Evolutionary conservation across 2,113 vertebrate species (phyloP).

Genomic region (Trogon surrucura): DNA sequence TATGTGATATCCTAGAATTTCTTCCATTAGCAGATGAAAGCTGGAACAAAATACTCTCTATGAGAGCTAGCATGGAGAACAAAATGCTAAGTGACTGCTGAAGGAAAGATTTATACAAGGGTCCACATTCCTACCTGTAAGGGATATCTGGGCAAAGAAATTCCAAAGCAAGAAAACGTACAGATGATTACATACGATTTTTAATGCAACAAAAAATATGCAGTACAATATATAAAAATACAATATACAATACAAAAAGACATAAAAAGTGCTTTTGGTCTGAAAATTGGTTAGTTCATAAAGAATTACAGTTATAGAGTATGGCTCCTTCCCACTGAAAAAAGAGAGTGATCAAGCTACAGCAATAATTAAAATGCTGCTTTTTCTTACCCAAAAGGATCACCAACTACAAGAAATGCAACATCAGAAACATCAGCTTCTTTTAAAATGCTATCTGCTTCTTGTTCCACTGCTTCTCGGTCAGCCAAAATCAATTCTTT

Average conservation of each 20-base stretch:
- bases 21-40: not conserved
- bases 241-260: not conserved
- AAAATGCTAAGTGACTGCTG: not conserved
- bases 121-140: not conserved
- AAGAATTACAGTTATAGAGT: not conserved
- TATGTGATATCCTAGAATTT: not conserved
- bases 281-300: not conserved
- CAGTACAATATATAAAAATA: too few relatives aligned
- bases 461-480: constrained; percentile 92
- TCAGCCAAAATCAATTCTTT: constrained; percentile 92
- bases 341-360: not conserved
- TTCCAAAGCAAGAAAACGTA: not conserved
- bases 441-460: constrained; percentile 88
- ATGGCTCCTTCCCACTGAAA: not conserved
- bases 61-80: not conserved
- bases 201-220: not conserved
- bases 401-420: constrained; percentile 95
- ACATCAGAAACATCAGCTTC: constrained; percentile 86
- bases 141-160: not conserved
- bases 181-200: not conserved
- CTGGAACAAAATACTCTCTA: not conserved
- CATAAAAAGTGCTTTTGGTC: not conserved
- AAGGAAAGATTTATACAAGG: not conserved
- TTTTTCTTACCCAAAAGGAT: constrained; percentile 93
- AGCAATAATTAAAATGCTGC: not conserved